Evolutionary conservation across 2,888 invertebrate species (phyloP).

Genomic region (Fragum fragum): DNA sequence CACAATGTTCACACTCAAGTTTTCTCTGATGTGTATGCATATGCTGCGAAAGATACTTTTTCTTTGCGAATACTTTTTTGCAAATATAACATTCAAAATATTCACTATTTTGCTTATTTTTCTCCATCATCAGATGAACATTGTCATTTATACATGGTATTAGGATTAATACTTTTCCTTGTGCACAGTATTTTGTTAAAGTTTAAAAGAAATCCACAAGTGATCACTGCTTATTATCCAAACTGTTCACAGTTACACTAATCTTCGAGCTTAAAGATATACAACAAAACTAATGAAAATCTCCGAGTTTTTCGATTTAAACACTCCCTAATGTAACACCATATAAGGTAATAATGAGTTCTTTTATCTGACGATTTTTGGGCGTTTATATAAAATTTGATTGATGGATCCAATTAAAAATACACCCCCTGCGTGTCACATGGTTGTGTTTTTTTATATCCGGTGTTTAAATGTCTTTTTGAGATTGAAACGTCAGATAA

Average conservation of each 20-base stretch:
- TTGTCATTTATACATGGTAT: background rate
- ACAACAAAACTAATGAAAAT: slow-evolving; percentile 1
- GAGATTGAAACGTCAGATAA: background rate
- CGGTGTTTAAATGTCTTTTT: background rate
- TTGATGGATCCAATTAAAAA: background rate
- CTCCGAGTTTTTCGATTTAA: background rate
- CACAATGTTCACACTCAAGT: slow-evolving; percentile 26
- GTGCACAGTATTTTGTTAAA: background rate
- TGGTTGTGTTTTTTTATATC: background rate
- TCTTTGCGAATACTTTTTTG: background rate
- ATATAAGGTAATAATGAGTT: background rate
- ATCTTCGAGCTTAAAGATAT: background rate
- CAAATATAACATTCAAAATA: slow-evolving; percentile 14
- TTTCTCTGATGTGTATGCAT: slow-evolving; percentile 30
- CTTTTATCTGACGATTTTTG: too few relatives aligned
- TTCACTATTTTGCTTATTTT: background rate
- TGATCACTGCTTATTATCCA: background rate
- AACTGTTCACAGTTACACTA: background rate
- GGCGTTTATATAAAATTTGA: too few relatives aligned
- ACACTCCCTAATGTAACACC: background rate
- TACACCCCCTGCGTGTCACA: background rate
- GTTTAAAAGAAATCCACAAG: background rate
- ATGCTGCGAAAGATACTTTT: slow-evolving; percentile 9
- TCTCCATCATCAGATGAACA: background rate
- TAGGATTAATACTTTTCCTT: too few relatives aligned